Conservation (phyloP, 1,140 invertebrate species). For the Bombus waltoni region DNA sequence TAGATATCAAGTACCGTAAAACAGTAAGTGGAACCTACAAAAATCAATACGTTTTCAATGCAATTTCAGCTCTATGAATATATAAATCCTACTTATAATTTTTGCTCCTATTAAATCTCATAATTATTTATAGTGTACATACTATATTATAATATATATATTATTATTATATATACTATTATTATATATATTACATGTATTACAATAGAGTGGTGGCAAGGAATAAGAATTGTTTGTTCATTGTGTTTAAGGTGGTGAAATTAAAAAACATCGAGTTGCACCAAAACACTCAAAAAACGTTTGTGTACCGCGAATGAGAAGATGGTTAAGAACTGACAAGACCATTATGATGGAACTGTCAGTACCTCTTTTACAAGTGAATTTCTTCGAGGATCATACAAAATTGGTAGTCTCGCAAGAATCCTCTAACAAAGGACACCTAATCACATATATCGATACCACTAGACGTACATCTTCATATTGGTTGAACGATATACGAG, state of each 20-base stretch:
- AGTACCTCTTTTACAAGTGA: conserved; percentile 85
- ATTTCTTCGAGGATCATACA: conserved; percentile 90
- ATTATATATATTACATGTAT: not conserved
- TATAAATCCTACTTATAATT: too few species aligned
- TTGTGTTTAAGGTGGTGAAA: conserved; percentile 79
- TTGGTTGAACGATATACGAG: conserved; percentile 84
- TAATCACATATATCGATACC: conserved; percentile 88
- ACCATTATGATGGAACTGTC: conserved; percentile 89
- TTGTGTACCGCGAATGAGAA: conserved; percentile 86
- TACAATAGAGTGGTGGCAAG: not conserved
- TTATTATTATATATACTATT: too few species aligned
- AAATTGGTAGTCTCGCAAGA: conserved; percentile 89
- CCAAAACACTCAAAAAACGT: conserved; percentile 81
- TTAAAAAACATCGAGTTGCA: conserved; percentile 80
- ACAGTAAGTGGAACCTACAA: too few species aligned
- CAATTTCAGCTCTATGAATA: too few species aligned
- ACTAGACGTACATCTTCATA: conserved; percentile 85
- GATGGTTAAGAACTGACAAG: conserved; percentile 89
- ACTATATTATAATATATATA: too few species aligned
- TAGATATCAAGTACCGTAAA: too few species aligned
- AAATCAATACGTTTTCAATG: too few species aligned
- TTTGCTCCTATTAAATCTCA: too few species aligned
- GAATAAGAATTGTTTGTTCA: not conserved
- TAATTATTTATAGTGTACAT: too few species aligned
- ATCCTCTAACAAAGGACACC: conserved; percentile 77